Percentiles rank a stretch among this genome's conserved stretches.
These are phyloP conservation scores for Sternarchorhynchus goeldii DNA, from an alignment of 2,797 vertebrate species.

Conservation along the genomic window DNA sequence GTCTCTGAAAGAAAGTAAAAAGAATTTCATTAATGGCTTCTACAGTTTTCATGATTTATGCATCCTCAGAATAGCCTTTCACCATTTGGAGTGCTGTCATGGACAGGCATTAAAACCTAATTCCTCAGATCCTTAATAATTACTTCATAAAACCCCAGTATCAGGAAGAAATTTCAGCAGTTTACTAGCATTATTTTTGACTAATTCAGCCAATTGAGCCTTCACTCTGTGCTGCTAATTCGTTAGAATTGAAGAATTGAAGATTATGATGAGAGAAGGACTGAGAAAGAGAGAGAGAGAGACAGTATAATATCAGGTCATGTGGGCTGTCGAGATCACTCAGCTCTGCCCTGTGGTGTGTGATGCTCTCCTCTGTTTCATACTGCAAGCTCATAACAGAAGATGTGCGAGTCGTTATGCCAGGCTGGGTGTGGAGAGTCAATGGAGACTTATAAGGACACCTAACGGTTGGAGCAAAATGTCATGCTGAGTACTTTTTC, in stretches of 20 bases:
- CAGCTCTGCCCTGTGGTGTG: constrained; percentile 50
- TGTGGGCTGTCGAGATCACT: constrained; percentile 36
- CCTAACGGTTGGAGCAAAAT: background rate
- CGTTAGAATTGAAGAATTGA: constrained; percentile 62
- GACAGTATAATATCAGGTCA: constrained; percentile 1
- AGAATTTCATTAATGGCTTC: constrained; percentile 7
- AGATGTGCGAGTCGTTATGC: constrained; percentile 70
- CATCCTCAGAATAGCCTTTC: constrained; percentile 20
- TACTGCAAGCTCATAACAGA: constrained; percentile 52
- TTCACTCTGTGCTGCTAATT: constrained; percentile 55
- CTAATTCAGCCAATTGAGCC: constrained; percentile 58
- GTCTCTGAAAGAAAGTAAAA: background rate
- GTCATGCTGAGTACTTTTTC: too few relatives aligned
- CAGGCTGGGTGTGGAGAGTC: constrained; percentile 42
- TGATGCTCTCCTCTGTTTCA: constrained; percentile 55
- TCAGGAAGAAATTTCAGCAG: constrained; percentile 60
- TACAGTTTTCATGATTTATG: constrained; percentile 36
- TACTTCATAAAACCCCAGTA: constrained; percentile 62
- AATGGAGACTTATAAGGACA: constrained; percentile 23
- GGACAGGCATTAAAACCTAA: constrained; percentile 38
- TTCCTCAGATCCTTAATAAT: constrained; percentile 58
- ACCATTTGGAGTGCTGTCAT: constrained; percentile 14
- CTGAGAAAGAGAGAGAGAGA: constrained; percentile 37
- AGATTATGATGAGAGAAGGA: constrained; percentile 18
- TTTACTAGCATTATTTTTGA: constrained; percentile 55